Base-by-base conservation (phyloP, 1,140 invertebrate species). In the Megathymus violae region DNA sequence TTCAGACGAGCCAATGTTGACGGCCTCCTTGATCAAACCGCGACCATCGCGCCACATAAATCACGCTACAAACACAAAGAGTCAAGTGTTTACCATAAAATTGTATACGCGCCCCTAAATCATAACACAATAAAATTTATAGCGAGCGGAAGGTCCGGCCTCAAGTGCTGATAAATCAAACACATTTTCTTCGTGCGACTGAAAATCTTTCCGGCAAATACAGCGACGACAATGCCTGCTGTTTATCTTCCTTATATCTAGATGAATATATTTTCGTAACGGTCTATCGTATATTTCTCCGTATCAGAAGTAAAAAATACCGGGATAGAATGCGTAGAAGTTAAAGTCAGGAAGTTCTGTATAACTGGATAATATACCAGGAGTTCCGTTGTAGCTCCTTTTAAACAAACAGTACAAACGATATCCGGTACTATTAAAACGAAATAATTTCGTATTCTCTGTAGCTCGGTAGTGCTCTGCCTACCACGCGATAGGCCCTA, bases 51-150 rank as follows among this genome's bases (percentile, higher is more conserved):
- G 17, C 4, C 9, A 59, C 66, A 81, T 82, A 89, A 88, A 87
- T 85, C 77, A 78, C 62, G 60, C 58, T 71, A 64, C 65, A 73
- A 74, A 84, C 69, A 85, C 80, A 89, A 88, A 87, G 79, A 82
- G 74, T 83, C 76, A 87, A 88, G 80, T 88, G 85, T 90, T 88
- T 88, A 88, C 84, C 87, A 88, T 90, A 90, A 90, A 88, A 88
- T 85, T 78, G 78, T 83, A 80, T 80, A 85, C 82, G 73, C 67
- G 80, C 71, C 67, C 78, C 82, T 88, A 90, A 90, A 90, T 90
- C 85, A 90, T 88, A 88, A 82, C 82, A 85, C 85, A 90, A 88
- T 90, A 88, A 86, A 90, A 90, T 89, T 89, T 89, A 90, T 88
- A 82, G 88, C 84, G 59, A 78, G 69, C 85, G 84, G 85, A 88